Evolutionary conservation across 2,113 vertebrate species (phyloP).

Genomic region (Pteronura brasiliensis): DNA sequence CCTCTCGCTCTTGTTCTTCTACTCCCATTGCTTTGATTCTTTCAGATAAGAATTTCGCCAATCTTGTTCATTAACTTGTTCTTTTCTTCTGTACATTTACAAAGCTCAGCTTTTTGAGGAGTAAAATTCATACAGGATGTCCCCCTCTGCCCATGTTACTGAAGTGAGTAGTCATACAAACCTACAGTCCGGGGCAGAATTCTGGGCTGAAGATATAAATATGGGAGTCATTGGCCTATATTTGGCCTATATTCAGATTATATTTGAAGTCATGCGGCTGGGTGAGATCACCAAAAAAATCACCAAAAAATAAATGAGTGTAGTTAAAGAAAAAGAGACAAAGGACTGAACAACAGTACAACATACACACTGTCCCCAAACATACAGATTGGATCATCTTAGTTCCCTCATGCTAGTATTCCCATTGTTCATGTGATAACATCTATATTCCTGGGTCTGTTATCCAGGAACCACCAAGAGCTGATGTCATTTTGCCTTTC

Average conservation of each 20-base stretch:
- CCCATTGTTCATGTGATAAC: background rate
- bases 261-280: background rate
- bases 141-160: background rate
- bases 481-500: background rate
- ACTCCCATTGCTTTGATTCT: background rate
- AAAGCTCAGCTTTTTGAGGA: background rate
- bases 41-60: background rate
- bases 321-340: background rate
- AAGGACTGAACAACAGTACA: background rate
- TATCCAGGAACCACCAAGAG: background rate
- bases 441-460: background rate
- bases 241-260: too few species aligned
- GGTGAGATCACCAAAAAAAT: background rate
- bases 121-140: background rate
- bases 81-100: background rate
- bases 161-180: background rate
- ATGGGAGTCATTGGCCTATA: background rate
- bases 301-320: background rate
- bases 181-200: background rate
- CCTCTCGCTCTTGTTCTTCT: background rate
- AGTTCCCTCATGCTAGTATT: background rate
- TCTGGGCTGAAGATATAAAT: background rate
- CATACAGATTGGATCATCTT: background rate
- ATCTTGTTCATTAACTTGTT: background rate
- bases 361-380: background rate